phyloP scores from a whole-genome alignment of 2,888 invertebrate species.

The Pammene aurita region DNA sequence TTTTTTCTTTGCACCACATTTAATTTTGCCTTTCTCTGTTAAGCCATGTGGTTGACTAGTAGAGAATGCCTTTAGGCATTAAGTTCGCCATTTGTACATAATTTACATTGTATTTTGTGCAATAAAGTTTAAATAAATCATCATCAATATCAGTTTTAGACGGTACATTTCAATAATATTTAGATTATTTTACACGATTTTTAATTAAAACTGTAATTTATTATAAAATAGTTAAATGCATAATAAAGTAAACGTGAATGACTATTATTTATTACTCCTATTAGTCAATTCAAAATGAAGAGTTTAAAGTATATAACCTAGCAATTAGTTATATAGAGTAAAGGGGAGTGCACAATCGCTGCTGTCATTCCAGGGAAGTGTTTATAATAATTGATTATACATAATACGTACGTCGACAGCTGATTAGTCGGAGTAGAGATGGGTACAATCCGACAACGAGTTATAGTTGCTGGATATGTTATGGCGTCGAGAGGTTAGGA shows the following conservation, averaged over 20 bases:
- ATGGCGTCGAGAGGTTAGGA: too few species aligned
- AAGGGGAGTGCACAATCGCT: slow-evolving; percentile 48
- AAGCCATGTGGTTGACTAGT: too few species aligned
- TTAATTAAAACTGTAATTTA: background rate
- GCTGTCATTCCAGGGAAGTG: slow-evolving; percentile 61
- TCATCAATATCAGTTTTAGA: background rate
- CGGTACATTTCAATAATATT: too few species aligned
- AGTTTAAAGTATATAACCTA: slow-evolving; percentile 11
- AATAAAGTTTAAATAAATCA: too few species aligned
- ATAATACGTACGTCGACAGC: slow-evolving; percentile 48
- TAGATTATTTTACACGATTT: background rate
- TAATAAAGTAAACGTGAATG: too few species aligned
- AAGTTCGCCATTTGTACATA: too few species aligned
- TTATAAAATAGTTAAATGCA: too few species aligned
- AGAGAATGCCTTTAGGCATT: too few species aligned
- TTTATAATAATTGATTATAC: slow-evolving; percentile 70
- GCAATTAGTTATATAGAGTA: slow-evolving; percentile 21
- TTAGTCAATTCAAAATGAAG: background rate
- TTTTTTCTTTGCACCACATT: too few species aligned
- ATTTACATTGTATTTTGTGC: too few species aligned
- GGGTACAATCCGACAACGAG: slow-evolving; percentile 27
- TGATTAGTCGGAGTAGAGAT: slow-evolving; percentile 46
- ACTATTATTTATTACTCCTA: slow-evolving; percentile 10
- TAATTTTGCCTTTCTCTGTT: too few species aligned
- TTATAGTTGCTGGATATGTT: slow-evolving; percentile 5